Evolutionary conservation across 2,888 invertebrate genomes (phyloP), one percentile per base, ranked within the genome.

Genomic region (Notocelia uddmanniana): DNA sequence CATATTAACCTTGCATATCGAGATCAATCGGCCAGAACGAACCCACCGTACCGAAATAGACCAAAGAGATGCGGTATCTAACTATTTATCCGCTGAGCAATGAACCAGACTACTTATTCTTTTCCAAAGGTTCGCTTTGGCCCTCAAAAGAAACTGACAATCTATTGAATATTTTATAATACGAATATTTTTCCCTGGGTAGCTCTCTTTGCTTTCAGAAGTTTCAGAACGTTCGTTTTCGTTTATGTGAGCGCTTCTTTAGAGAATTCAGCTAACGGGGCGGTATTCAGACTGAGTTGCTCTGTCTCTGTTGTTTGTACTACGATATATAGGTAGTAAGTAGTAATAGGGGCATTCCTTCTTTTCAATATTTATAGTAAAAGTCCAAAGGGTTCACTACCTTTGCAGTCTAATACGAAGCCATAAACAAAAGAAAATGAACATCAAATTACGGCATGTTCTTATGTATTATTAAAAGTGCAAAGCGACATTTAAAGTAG

Each of bases 21-120:
- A 75, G 71, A 80, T 80, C 80, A 79, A 83, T 83, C 80, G 80
- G 79, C 76, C 79, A 74, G 75, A 80, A 80, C 75, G 76, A 80
- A 80, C 80, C 82, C 82, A 85, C 86, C 82, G 78, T 78, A 81
- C 85, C 77, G 76, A 89, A 90, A 91, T 90, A 90, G 88, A 89
- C 83, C 80, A 84, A 85, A 87, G 85, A 74, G 79, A 77, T 78
- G 76, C 74, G 75, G 55, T 73, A 75, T 58, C 70, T 70, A 55
- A 54, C 50, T 73, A 68, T 72, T 74, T 68, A 59, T 52, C 48
- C 73, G 68, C 72, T 75, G 77, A 78, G 76, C 74, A 78, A 76
- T 77, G 75, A 79, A 77, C 75, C 76, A 34, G 59, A 54, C 66
- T 71, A 34, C 67, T 41, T 59, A 70, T 64, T 66, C 66, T 37